Conservation (phyloP, 2,888 invertebrate genomes). For the Idaea dimidiata region DNA sequence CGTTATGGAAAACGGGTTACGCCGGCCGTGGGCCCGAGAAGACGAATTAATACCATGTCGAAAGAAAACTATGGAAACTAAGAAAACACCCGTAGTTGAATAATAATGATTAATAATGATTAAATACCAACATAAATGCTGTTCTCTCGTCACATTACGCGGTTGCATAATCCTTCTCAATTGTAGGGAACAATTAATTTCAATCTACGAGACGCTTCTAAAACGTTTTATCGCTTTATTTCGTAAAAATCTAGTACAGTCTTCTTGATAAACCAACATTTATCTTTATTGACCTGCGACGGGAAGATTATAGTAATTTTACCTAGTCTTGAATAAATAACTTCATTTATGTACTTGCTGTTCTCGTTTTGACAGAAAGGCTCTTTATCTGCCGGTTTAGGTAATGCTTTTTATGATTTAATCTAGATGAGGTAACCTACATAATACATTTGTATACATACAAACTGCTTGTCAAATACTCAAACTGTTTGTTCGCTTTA, state of each 20-base stretch:
- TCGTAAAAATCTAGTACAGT: slow-evolving; percentile 3
- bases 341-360: background rate
- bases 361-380: background rate
- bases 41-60: too few relatives aligned
- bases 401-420: background rate
- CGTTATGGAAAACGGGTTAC: too few relatives aligned
- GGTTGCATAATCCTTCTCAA: slow-evolving; percentile 17
- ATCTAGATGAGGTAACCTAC: background rate
- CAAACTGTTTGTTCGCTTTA: background rate
- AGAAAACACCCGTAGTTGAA: too few relatives aligned
- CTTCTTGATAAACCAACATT: background rate
- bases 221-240: slow-evolving; percentile 19
- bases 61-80: too few relatives aligned
- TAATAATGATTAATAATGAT: too few relatives aligned
- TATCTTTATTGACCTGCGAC: background rate
- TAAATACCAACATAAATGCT: background rate
- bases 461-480: background rate
- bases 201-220: slow-evolving; percentile 15
- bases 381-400: background rate
- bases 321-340: background rate
- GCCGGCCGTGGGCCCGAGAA: too few relatives aligned
- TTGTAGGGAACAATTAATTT: slow-evolving; percentile 21
- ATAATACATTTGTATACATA: background rate
- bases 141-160: background rate
- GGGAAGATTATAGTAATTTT: background rate